phyloP scores from a whole-genome alignment of 2,113 vertebrate genomes.

The Nanorana parkeri region DNA sequence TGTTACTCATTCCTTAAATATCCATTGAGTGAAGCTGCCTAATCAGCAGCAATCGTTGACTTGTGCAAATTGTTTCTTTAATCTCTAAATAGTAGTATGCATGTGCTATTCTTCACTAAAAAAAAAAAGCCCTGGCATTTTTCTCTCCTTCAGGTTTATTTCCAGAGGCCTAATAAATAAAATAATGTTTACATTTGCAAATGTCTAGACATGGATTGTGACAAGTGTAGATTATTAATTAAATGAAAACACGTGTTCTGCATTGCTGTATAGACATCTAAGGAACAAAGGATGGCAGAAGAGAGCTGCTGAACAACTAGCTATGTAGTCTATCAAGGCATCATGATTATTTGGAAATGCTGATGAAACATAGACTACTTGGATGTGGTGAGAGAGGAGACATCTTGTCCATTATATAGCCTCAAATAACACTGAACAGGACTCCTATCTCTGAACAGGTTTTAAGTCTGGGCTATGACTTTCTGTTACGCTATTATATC shows the following conservation, averaged over 20 bases:
- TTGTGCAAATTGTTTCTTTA: too few relatives aligned
- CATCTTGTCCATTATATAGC: slow-evolving; percentile 6
- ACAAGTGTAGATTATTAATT: not conserved
- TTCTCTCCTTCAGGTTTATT: not conserved
- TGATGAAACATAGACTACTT: slow-evolving; percentile 10
- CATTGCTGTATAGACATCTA: not conserved
- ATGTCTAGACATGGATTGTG: too few relatives aligned
- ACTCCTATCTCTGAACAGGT: not conserved
- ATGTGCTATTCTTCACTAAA: too few relatives aligned
- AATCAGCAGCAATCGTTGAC: too few relatives aligned
- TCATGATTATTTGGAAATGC: slow-evolving; percentile 6
- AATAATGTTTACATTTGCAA: not conserved
- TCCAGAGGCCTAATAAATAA: not conserved
- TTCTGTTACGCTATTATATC: slow-evolving; percentile 11
- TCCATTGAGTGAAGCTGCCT: too few relatives aligned
- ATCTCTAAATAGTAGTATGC: too few relatives aligned
- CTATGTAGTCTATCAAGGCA: not conserved
- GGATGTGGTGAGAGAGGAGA: slow-evolving; percentile 31
- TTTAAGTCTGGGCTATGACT: slow-evolving; percentile 7
- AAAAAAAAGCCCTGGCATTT: not conserved
- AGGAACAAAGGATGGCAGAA: slow-evolving; percentile 43
- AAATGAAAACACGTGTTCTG: not conserved
- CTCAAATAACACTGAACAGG: slow-evolving; percentile 21
- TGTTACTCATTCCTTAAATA: too few relatives aligned
- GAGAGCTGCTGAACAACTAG: slow-evolving; percentile 27